Evolutionary conservation across 2,797 vertebrate genomes (phyloP).

Genomic region (Bradypodion ventrale): DNA sequence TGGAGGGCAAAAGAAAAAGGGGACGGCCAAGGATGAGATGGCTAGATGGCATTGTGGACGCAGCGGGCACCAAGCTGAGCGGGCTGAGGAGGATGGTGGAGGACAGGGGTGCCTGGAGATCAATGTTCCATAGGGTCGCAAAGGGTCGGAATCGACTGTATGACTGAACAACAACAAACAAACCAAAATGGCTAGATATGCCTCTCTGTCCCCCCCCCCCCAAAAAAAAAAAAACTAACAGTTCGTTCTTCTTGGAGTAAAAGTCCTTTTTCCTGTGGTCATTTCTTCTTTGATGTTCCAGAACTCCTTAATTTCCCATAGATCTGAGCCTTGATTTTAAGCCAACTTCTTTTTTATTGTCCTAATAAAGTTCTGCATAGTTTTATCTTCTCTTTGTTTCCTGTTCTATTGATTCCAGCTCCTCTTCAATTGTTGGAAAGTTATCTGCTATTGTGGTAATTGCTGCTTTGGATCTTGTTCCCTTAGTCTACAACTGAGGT

Average conservation of each 20-base stretch:
- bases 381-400: slow-evolving; percentile 1
- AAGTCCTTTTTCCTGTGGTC: background rate
- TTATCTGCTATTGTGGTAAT: background rate
- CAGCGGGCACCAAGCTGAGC: too few relatives aligned
- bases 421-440: background rate
- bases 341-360: background rate
- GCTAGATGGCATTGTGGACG: too few relatives aligned
- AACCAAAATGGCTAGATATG: too few relatives aligned
- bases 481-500: background rate
- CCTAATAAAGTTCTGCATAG: background rate
- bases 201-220: background rate
- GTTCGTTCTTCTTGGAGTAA: background rate
- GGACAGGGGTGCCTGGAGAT: too few relatives aligned
- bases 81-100: too few relatives aligned
- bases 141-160: too few relatives aligned
- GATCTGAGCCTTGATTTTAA: background rate
- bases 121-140: too few relatives aligned
- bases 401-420: background rate
- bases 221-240: too few relatives aligned
- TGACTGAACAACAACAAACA: too few relatives aligned
- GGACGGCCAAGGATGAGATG: too few relatives aligned
- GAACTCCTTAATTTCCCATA: background rate
- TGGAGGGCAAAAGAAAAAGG: too few relatives aligned
- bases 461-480: background rate
- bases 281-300: background rate